These are phyloP conservation scores for Cremastinae sp. DNA, from an alignment of 2,888 invertebrate genomes.

Conservation along the genomic window DNA sequence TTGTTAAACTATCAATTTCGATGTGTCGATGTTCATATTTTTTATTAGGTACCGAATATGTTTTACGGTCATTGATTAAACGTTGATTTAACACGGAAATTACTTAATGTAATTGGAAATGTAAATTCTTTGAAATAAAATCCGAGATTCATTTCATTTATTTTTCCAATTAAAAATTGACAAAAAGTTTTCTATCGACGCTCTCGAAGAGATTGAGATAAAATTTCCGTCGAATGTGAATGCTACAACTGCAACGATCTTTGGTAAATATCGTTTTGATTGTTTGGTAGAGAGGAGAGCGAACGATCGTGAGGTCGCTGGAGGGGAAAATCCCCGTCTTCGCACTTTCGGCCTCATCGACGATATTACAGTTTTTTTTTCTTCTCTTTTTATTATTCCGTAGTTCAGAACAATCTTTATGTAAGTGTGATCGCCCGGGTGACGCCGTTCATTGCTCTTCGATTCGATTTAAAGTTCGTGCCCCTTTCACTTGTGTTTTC, in stretches of 20 bases:
- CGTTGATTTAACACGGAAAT: not conserved
- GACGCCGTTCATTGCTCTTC: not conserved
- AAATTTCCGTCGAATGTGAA: conserved; percentile 33
- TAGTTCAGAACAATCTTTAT: conserved; percentile 10
- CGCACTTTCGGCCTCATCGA: not conserved
- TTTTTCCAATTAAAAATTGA: not conserved
- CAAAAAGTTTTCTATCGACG: not conserved
- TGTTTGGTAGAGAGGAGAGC: not conserved
- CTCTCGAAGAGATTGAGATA: not conserved
- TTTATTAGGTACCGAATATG: too few species aligned
- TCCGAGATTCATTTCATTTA: not conserved
- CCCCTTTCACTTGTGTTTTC: not conserved
- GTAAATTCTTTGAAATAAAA: not conserved
- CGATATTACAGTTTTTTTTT: conserved; percentile 25
- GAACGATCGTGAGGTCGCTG: conserved; percentile 6
- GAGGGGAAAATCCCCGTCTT: not conserved
- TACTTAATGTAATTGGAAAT: too few species aligned
- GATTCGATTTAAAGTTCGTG: conserved; percentile 1
- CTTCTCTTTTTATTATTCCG: not conserved
- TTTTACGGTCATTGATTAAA: too few species aligned
- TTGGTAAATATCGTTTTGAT: conserved; percentile 49
- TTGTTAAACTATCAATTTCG: too few species aligned
- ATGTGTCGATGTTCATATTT: too few species aligned
- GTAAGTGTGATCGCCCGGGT: not conserved
- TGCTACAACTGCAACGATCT: conserved; percentile 51